Evolutionary conservation across 2,888 invertebrate species (phyloP), one percentile per base, ranked within the genome.

Genomic region (Gryllus longicercus): DNA sequence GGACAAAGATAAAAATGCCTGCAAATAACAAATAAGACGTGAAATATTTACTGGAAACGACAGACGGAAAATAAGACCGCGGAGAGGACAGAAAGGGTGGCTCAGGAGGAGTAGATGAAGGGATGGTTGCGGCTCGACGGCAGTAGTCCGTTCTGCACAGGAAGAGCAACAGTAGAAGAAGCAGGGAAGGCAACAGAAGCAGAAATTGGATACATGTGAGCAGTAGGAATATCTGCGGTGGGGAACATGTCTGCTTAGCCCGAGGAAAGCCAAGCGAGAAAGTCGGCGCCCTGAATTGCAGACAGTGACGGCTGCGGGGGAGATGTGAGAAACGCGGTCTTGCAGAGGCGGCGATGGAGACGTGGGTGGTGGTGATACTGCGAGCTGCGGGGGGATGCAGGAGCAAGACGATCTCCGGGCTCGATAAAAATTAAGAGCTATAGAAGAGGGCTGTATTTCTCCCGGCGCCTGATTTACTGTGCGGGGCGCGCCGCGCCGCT

Each of bases 1-100:
- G 63, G 63, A 63, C 63, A 63, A 63, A 63, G 63, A 63, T 63
- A 63, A 63, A 63, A 63, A 63, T 63, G 63, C 63, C 16, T 16
- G 63, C 63, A 63, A 63, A 63, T 63, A 63, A 63, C 63, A 63
- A 63, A 63, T 63, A 63, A 63, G 63, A 63, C 63, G 63, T 63
- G 63, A 63, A 63, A 18, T 63, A 63, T 63, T 63, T 63, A 63
- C 63, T 63, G 63, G 63, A 63, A 63, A 63, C 63, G 63, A 63
- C 63, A 63, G 63, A 63, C 63, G 63, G 63, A 63, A 63, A 63
- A 63, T 63, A 63, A 63, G 63, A 63, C 14, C 63, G 63, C n/a
- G 63, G 11, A 63, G 11, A n/a, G n/a, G 63, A 63, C 14, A 63
- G 63, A 14, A 63, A 38, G 38, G 38, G 38, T 38, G 38, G 8